Evolutionary conservation across 2,888 invertebrate genomes (phyloP).

Genomic region (Ormia ochracea): DNA sequence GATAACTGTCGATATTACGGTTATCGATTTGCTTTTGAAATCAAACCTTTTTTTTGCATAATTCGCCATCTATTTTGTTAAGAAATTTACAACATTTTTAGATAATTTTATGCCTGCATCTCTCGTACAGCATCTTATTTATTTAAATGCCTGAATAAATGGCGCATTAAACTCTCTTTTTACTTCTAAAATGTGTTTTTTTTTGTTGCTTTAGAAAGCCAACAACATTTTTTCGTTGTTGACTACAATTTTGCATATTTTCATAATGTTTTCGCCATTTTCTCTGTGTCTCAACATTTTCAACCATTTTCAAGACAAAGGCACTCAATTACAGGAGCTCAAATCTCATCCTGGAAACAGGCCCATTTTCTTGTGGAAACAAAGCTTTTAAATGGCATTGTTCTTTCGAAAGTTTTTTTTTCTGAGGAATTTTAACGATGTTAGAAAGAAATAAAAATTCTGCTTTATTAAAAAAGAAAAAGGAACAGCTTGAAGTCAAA

Average conservation of each 20-base stretch:
- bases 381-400: conserved; percentile 31
- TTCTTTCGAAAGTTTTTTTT: conserved; percentile 30
- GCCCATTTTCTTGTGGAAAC: not conserved
- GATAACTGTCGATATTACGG: too few species aligned
- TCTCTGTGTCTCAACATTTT: not conserved
- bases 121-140: not conserved
- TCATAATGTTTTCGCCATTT: conserved; percentile 47
- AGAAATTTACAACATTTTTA: too few species aligned
- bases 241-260: conserved; percentile 59
- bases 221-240: conserved; percentile 23
- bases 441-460: conserved; percentile 13
- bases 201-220: not conserved
- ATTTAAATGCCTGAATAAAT: conserved; percentile 18
- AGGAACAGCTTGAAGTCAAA: not conserved
- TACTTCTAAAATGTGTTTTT: conserved; percentile 10
- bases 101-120: not conserved
- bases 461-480: conserved; percentile 14
- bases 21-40: too few species aligned
- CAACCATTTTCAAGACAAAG: not conserved
- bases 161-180: conserved; percentile 53
- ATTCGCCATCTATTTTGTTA: too few species aligned
- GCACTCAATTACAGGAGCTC: conserved; percentile 3
- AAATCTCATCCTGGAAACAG: conserved; percentile 28
- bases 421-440: conserved; percentile 58
- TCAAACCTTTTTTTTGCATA: too few species aligned